phyloP scores from a whole-genome alignment of 2,797 vertebrate genomes.

The Jordanella pulchra region DNA sequence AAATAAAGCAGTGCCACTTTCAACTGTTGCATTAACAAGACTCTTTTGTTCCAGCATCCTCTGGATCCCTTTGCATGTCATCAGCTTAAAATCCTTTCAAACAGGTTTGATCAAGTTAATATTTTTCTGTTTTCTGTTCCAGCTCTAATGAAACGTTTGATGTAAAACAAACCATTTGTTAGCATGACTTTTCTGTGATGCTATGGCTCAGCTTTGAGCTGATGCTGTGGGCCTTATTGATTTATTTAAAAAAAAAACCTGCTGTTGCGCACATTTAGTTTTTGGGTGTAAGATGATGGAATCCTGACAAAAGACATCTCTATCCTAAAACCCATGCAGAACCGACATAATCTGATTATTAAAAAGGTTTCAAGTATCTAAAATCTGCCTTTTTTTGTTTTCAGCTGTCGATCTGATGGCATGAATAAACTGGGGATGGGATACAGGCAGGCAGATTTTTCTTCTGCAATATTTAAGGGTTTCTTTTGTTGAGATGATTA shows the following conservation, averaged over 20 bases:
- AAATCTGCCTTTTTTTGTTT: not conserved
- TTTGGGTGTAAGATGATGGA: slow-evolving; percentile 9
- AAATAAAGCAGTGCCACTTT: not conserved
- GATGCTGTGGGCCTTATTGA: slow-evolving; percentile 19
- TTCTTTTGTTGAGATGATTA: not conserved
- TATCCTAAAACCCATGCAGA: not conserved
- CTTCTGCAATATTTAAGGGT: not conserved
- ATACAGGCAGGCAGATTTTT: not conserved
- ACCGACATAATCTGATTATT: not conserved
- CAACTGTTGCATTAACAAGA: not conserved
- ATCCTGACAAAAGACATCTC: not conserved
- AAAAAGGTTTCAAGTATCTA: not conserved
- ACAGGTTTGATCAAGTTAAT: not conserved
- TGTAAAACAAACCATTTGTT: not conserved
- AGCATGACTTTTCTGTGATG: slow-evolving; percentile 4
- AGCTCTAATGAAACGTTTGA: not conserved
- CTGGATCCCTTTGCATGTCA: not conserved
- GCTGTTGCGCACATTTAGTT: not conserved
- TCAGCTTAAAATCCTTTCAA: not conserved
- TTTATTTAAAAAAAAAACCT: slow-evolving; percentile 5
- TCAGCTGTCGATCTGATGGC: not conserved
- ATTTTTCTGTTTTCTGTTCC: slow-evolving; percentile 1
- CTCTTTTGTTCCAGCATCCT: not conserved
- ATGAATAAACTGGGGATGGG: not conserved
- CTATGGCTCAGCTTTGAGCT: slow-evolving; percentile 9